These are phyloP conservation scores for Aphidius ervi DNA, from an alignment of 1,140 invertebrate genomes.

Conservation along the genomic window DNA sequence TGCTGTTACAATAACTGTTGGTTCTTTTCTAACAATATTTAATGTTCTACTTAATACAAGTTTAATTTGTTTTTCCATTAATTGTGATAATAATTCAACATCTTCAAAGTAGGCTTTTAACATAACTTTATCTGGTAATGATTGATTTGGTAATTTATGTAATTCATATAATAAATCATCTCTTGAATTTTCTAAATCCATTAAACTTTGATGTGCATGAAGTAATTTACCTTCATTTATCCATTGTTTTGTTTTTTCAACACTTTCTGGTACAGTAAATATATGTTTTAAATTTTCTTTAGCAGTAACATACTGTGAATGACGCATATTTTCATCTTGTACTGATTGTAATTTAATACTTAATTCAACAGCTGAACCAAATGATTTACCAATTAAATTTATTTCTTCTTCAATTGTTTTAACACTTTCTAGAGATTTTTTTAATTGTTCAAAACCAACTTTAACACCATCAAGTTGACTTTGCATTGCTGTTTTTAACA, in stretches of 20 bases:
- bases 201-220: slow-evolving; percentile 90
- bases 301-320: slow-evolving; percentile 94
- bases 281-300: slow-evolving; percentile 98
- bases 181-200: slow-evolving; percentile 92
- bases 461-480: slow-evolving; percentile 95
- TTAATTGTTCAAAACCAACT: slow-evolving; percentile 87
- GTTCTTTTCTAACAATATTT: slow-evolving; percentile 91
- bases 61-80: slow-evolving; percentile 88
- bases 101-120: slow-evolving; percentile 95
- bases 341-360: slow-evolving; percentile 78
- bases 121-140: slow-evolving; percentile 83
- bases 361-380: slow-evolving; percentile 66
- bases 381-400: slow-evolving; percentile 49
- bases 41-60: slow-evolving; percentile 85
- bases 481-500: slow-evolving; percentile 97
- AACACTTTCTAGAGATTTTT: slow-evolving; percentile 79
- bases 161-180: slow-evolving; percentile 94
- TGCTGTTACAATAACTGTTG: slow-evolving; percentile 93
- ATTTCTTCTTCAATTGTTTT: slow-evolving; percentile 66
- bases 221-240: slow-evolving; percentile 94
- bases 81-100: slow-evolving; percentile 83
- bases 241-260: slow-evolving; percentile 88
- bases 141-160: slow-evolving; percentile 89
- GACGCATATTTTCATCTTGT: slow-evolving; percentile 86
- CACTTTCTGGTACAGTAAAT: slow-evolving; percentile 94